These are phyloP conservation scores for Protodeltote pygarga DNA, from an alignment of 2,888 invertebrate genomes.

Conservation along the genomic window DNA sequence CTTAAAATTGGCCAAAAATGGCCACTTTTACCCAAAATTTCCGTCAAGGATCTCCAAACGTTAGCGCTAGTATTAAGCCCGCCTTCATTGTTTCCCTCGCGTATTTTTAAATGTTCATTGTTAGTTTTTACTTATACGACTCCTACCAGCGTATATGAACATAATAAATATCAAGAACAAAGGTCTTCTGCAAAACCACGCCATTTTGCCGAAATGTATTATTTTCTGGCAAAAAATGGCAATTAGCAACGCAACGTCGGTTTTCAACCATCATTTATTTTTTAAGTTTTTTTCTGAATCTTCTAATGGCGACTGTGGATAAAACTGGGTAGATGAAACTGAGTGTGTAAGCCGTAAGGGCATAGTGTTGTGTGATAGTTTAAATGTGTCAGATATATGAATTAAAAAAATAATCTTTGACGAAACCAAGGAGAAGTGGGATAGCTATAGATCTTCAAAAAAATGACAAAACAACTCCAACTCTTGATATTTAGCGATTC, in stretches of 20 bases:
- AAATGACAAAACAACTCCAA: too few species aligned
- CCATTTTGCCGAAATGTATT: slow-evolving; percentile 57
- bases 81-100: slow-evolving; percentile 14
- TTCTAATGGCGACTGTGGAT: slow-evolving; percentile 43
- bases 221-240: slow-evolving; percentile 60
- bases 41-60: neutral
- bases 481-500: too few species aligned
- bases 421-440: too few species aligned
- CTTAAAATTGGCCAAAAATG: too few species aligned
- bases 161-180: slow-evolving; percentile 66
- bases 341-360: too few species aligned
- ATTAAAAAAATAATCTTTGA: too few species aligned
- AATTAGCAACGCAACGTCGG: slow-evolving; percentile 61
- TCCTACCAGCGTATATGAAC: slow-evolving; percentile 49
- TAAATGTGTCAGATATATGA: too few species aligned
- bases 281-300: slow-evolving; percentile 37
- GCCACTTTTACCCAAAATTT: neutral
- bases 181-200: slow-evolving; percentile 56
- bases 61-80: too few species aligned
- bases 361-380: too few species aligned
- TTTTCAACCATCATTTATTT: slow-evolving; percentile 42
- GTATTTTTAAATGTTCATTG: slow-evolving; percentile 37
- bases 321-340: too few species aligned
- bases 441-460: too few species aligned
- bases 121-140: slow-evolving; percentile 59